phyloP scores from a whole-genome alignment of 2,888 invertebrate genomes.

The Euzophera pinguis region DNA sequence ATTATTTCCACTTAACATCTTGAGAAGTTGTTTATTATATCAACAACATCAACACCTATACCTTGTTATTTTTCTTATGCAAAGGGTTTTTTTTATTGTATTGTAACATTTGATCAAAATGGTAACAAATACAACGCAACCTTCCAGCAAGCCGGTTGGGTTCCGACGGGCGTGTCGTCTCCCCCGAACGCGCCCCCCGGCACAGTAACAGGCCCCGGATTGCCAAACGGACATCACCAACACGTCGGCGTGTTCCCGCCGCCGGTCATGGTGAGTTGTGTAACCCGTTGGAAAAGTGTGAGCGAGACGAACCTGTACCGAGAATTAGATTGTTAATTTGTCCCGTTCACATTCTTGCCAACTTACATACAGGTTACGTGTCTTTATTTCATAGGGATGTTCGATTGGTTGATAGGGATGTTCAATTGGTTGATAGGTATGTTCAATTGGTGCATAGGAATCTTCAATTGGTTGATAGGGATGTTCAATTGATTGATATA shows the following conservation, averaged over 20 bases:
- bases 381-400: not conserved
- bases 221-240: conserved; percentile 69
- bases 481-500: not conserved
- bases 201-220: conserved; percentile 38
- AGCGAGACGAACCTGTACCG: too few relatives aligned
- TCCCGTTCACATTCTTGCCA: too few relatives aligned
- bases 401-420: conserved; percentile 14
- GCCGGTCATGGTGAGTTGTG: conserved; percentile 73
- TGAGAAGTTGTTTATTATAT: too few relatives aligned
- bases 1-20: too few relatives aligned
- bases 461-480: not conserved
- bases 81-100: too few relatives aligned
- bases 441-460: not conserved
- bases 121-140: too few relatives aligned
- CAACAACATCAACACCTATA: too few relatives aligned
- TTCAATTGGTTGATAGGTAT: not conserved
- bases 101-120: too few relatives aligned
- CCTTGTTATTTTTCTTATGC: too few relatives aligned
- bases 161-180: conserved; percentile 78
- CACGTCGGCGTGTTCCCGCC: conserved; percentile 71
- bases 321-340: too few relatives aligned
- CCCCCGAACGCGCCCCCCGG: conserved; percentile 72
- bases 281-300: too few relatives aligned
- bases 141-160: conserved; percentile 64
- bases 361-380: too few relatives aligned